Conservation (phyloP, 1,140 invertebrate genomes). For the Colletes gigas region DNA sequence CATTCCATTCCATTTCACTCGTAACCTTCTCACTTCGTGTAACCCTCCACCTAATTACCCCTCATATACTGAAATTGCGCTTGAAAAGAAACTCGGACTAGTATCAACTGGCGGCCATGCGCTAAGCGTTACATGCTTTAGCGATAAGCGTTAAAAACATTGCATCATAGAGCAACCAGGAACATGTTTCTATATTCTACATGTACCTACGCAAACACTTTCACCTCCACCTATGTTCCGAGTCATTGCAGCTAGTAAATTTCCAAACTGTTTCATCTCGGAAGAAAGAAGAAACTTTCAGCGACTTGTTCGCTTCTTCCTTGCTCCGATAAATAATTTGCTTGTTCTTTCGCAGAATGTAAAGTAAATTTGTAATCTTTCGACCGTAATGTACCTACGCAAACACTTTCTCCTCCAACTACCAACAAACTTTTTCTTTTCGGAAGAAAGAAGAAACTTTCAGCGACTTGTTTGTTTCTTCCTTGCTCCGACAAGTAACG, state of each 20-base stretch:
- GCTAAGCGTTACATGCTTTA: slow-evolving; percentile 62
- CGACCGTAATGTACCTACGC: too few relatives aligned
- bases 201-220: slow-evolving; percentile 13
- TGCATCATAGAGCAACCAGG: slow-evolving; percentile 44
- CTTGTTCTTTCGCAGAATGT: neutral
- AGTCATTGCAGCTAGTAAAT: slow-evolving; percentile 6
- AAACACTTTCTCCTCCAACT: too few relatives aligned
- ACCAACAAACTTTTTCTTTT: neutral
- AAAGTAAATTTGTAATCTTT: slow-evolving; percentile 12
- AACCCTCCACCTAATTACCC: slow-evolving; percentile 57
- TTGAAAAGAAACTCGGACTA: slow-evolving; percentile 41
- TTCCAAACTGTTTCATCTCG: slow-evolving; percentile 2
- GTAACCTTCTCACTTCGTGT: slow-evolving; percentile 11
- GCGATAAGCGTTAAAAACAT: slow-evolving; percentile 56
- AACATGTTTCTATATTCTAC: slow-evolving; percentile 17
- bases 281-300: neutral
- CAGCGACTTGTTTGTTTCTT: neutral
- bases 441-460: neutral
- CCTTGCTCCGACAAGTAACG: neutral
- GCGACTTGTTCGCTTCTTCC: neutral
- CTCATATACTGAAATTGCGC: slow-evolving; percentile 43
- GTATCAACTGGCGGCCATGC: slow-evolving; percentile 55
- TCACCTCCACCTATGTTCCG: neutral
- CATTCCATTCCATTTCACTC: slow-evolving; percentile 18
- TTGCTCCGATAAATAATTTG: neutral